A percentile compares a stretch with the other conserved stretches of the same genome.
Evolutionary conservation across 2,888 invertebrate genomes (phyloP).

Genomic region (Onthophagus sagittarius): DNA sequence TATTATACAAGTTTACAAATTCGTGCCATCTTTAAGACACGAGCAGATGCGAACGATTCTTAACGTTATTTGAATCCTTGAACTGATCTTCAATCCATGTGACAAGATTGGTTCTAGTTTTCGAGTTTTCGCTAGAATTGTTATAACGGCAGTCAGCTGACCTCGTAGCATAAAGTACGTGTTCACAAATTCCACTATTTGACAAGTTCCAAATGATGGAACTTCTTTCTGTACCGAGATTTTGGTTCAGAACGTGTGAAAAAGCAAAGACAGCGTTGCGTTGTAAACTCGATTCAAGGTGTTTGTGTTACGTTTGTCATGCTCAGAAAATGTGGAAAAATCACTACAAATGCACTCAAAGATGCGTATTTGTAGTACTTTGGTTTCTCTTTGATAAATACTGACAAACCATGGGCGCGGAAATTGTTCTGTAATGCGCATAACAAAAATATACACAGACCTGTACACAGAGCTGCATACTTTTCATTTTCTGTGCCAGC

Average conservation of each 20-base stretch:
- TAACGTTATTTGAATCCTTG: constrained; percentile 20
- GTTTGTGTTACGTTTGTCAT: constrained; percentile 16
- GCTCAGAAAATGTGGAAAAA: constrained; percentile 16
- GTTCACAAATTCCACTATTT: too few relatives aligned
- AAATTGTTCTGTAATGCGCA: constrained; percentile 7
- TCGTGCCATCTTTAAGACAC: constrained; percentile 20
- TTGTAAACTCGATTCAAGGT: constrained; percentile 14
- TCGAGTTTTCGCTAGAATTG: constrained; percentile 11
- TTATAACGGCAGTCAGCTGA: constrained; percentile 13
- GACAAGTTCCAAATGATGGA: too few relatives aligned
- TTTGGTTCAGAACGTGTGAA: constrained; percentile 8
- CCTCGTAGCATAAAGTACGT: too few relatives aligned
- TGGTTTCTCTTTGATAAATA: background rate
- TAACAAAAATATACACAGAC: constrained; percentile 18
- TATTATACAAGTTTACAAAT: too few relatives aligned
- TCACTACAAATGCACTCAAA: constrained; percentile 13
- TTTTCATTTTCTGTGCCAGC: constrained; percentile 33
- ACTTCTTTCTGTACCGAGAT: too few relatives aligned
- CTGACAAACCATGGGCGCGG: constrained; percentile 10
- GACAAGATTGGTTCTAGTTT: constrained; percentile 16
- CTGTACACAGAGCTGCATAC: constrained; percentile 18
- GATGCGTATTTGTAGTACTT: constrained; percentile 1
- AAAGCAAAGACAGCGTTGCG: constrained; percentile 14
- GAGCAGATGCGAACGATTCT: constrained; percentile 24
- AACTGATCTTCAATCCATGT: constrained; percentile 13